A percentile compares a stretch with the other conserved stretches of the same genome.
Evolutionary conservation across 1,140 invertebrate species (phyloP).

Genomic region (Tetraneura akinire): DNA sequence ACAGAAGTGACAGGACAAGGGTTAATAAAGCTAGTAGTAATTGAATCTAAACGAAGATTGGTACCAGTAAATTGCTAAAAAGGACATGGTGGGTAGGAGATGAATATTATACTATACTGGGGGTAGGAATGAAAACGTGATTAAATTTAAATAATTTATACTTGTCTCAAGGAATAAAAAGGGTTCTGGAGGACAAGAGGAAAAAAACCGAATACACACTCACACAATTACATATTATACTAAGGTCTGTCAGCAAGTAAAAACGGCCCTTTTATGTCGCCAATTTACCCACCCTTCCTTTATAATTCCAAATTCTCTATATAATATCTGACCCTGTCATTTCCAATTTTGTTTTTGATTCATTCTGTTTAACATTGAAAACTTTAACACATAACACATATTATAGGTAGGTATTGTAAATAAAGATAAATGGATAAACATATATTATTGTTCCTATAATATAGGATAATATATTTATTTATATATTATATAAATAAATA

Average conservation of each 20-base stretch:
- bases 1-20: neutral
- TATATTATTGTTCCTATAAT: neutral
- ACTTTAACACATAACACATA: neutral
- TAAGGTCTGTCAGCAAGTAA: constrained; percentile 9
- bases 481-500: neutral
- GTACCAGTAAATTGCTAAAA: constrained; percentile 28
- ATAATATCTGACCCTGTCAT: constrained; percentile 38
- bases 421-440: neutral
- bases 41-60: constrained; percentile 44
- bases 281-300: neutral
- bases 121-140: constrained; percentile 44
- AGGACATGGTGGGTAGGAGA: constrained; percentile 20
- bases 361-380: neutral
- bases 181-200: constrained; percentile 33
- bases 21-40: constrained; percentile 49
- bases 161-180: constrained; percentile 52
- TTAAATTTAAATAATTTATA: constrained; percentile 52
- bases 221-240: neutral
- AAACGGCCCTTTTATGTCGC: constrained; percentile 32
- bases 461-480: neutral
- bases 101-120: constrained; percentile 42
- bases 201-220: neutral
- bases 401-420: neutral
- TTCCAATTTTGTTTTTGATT: constrained; percentile 26
- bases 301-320: constrained; percentile 21